A percentile compares a stretch with the other conserved stretches of the same genome.
phyloP scores from a whole-genome alignment of 2,797 vertebrate species.

The Karalla daura region DNA sequence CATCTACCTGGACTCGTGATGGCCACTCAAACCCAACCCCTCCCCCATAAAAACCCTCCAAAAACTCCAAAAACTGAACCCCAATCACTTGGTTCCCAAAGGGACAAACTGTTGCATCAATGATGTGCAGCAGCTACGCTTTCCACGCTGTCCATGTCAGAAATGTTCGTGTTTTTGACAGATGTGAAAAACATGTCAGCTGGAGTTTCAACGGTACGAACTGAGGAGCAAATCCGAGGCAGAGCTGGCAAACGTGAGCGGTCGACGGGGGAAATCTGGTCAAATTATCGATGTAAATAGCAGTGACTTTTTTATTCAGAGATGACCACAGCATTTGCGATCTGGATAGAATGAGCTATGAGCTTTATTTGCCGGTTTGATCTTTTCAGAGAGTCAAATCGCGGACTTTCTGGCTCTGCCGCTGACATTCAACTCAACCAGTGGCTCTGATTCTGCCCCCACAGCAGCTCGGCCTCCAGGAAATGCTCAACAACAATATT shows the following conservation, averaged over 20 bases:
- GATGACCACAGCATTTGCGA: slow-evolving; percentile 40
- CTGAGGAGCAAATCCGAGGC: slow-evolving; percentile 1
- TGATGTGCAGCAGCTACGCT: not conserved
- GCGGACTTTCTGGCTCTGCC: slow-evolving; percentile 1
- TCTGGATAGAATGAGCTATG: slow-evolving; percentile 46
- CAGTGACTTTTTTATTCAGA: slow-evolving; percentile 42
- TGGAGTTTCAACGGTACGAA: slow-evolving; percentile 8
- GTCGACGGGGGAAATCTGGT: slow-evolving; percentile 27
- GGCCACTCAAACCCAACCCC: not conserved
- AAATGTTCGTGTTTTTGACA: not conserved
- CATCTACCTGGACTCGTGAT: slow-evolving; percentile 79
- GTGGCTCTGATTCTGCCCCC: slow-evolving; percentile 11
- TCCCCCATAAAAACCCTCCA: too few species aligned
- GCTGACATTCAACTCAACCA: not conserved
- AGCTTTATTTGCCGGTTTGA: slow-evolving; percentile 19
- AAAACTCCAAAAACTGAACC: not conserved
- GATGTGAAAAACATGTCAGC: not conserved
- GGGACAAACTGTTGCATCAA: slow-evolving; percentile 2
- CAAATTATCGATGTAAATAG: slow-evolving; percentile 39
- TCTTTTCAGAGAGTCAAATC: not conserved
- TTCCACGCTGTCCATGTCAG: slow-evolving; percentile 12
- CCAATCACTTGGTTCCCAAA: not conserved
- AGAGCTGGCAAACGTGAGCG: slow-evolving; percentile 6
- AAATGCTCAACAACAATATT: slow-evolving; percentile 3
- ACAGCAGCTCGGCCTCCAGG: not conserved